These are phyloP conservation scores for Solenopsis fugax DNA, from an alignment of 1,140 invertebrate genomes.

Conservation along the genomic window DNA sequence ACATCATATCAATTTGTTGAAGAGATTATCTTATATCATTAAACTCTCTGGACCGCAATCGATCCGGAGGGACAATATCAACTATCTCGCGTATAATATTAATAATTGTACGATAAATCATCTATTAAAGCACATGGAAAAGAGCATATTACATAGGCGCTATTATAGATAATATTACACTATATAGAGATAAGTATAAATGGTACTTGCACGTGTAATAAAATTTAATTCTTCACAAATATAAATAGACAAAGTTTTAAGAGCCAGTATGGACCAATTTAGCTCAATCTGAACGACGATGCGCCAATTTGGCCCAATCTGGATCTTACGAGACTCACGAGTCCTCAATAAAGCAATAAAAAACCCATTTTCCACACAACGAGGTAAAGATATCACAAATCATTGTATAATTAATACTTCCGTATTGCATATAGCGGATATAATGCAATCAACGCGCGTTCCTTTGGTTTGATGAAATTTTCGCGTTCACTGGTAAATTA, in stretches of 20 bases:
- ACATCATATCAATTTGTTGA: background rate
- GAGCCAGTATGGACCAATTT: background rate
- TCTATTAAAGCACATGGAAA: constrained; percentile 16
- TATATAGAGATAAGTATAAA: constrained; percentile 38
- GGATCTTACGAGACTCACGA: background rate
- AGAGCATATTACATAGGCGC: background rate
- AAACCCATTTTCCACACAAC: constrained; percentile 18
- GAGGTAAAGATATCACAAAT: constrained; percentile 58
- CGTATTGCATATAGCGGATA: background rate
- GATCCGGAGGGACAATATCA: constrained; percentile 16
- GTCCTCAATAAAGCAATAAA: constrained; percentile 1
- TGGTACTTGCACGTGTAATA: background rate
- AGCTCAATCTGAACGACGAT: background rate
- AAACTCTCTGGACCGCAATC: constrained; percentile 47
- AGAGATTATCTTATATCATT: background rate
- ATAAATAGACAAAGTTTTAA: background rate
- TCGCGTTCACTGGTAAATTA: background rate
- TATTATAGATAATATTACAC: background rate
- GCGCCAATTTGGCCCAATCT: background rate
- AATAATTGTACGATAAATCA: constrained; percentile 3
- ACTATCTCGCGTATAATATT: background rate
- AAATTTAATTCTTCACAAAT: constrained; percentile 4
- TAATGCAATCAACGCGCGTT: background rate
- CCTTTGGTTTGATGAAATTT: constrained; percentile 21
- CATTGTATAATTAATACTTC: constrained; percentile 19